These are phyloP conservation scores for Anolis apletophallus DNA, from an alignment of 2,797 vertebrate species.

Conservation along the genomic window DNA sequence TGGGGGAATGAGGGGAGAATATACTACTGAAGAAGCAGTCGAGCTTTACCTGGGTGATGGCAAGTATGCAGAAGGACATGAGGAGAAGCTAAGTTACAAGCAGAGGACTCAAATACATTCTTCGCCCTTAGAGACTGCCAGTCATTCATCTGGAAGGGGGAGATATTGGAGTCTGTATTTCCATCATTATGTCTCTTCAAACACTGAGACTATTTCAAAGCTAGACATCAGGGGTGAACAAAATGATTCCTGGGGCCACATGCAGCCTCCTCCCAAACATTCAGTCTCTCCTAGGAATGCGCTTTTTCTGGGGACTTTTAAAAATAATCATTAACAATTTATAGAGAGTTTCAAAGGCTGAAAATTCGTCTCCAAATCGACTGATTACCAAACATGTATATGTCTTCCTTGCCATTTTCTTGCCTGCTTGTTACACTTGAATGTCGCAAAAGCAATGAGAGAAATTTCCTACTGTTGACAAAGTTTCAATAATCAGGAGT, in stretches of 20 bases:
- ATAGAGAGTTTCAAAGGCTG: too few species aligned
- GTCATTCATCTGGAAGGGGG: constrained; percentile 74
- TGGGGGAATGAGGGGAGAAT: constrained; percentile 76
- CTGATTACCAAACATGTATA: too few species aligned
- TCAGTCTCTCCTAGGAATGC: too few species aligned
- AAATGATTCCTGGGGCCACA: too few species aligned
- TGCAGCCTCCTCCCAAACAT: too few species aligned
- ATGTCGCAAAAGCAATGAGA: background rate
- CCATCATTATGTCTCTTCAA: constrained; percentile 56
- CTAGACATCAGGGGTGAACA: constrained; percentile 7
- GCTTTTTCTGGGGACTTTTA: too few species aligned
- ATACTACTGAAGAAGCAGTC: constrained; percentile 70
- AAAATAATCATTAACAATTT: too few species aligned
- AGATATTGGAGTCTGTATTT: constrained; percentile 66
- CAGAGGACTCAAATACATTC: constrained; percentile 74
- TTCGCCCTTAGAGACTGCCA: constrained; percentile 77
- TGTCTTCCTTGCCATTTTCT: constrained; percentile 54
- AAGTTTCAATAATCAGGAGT: background rate
- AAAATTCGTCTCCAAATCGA: too few species aligned
- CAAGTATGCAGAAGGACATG: constrained; percentile 82
- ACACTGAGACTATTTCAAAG: constrained; percentile 54
- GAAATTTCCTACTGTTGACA: background rate
- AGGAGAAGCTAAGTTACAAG: constrained; percentile 77
- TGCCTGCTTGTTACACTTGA: constrained; percentile 2
- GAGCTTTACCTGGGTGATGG: constrained; percentile 83